phyloP scores from a whole-genome alignment of 1,140 invertebrate genomes.

The Drosophila sulfurigaster region DNA sequence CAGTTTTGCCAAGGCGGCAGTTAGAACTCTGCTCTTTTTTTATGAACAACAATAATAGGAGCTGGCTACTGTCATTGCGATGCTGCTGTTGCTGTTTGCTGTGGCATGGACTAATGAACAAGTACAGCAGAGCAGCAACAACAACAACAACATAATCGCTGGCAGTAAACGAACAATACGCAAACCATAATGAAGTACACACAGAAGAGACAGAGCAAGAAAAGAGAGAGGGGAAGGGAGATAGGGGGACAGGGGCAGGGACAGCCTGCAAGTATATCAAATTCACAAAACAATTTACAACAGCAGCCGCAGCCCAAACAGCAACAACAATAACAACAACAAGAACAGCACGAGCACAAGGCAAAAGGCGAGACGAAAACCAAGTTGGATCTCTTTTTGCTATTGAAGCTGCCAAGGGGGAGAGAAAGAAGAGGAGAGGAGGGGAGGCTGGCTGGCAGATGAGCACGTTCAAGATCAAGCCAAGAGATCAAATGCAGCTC shows the following conservation, averaged over 20 bases:
- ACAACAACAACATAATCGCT: constrained; percentile 47
- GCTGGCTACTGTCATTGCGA: constrained; percentile 56
- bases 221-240: not conserved
- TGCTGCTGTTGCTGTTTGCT: constrained; percentile 17
- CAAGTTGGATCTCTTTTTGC: not conserved
- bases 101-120: constrained; percentile 73
- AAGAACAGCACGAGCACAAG: constrained; percentile 4
- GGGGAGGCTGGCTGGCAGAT: constrained; percentile 49
- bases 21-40: constrained; percentile 56
- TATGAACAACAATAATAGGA: constrained; percentile 34
- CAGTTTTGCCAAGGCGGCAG: constrained; percentile 28
- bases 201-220: constrained; percentile 11
- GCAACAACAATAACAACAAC: too few relatives aligned
- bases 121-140: constrained; percentile 63
- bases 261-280: constrained; percentile 79
- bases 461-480: constrained; percentile 81
- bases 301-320: constrained; percentile 13
- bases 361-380: constrained; percentile 31
- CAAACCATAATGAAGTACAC: constrained; percentile 69
- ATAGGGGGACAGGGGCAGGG: not conserved
- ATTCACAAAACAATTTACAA: constrained; percentile 84
- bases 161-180: constrained; percentile 38
- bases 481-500: constrained; percentile 74
- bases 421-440: not conserved
- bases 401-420: not conserved